phyloP scores from a whole-genome alignment of 2,113 vertebrate genomes.

The Nerophis lumbriciformis region DNA sequence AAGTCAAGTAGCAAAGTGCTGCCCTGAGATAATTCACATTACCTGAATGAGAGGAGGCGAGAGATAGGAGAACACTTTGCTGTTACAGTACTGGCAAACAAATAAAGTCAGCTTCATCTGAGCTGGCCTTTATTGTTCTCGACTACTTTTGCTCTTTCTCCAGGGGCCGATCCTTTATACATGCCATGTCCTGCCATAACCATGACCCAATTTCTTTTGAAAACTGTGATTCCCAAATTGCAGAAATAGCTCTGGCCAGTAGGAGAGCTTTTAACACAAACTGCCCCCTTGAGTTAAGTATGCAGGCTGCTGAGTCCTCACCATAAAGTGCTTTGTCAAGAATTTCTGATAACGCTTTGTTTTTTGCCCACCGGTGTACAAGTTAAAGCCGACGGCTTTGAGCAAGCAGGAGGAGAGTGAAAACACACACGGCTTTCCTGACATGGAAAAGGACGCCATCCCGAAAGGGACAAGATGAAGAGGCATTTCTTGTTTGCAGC shows the following conservation, averaged over 20 bases:
- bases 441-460: slow-evolving; percentile 16
- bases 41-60: slow-evolving; percentile 20
- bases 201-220: slow-evolving; percentile 65
- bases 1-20: neutral
- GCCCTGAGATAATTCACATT: slow-evolving; percentile 10
- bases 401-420: slow-evolving; percentile 7
- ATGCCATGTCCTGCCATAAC: slow-evolving; percentile 56
- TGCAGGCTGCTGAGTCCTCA: slow-evolving; percentile 51
- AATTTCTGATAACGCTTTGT: slow-evolving; percentile 45
- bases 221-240: slow-evolving; percentile 57
- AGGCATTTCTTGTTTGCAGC: slow-evolving; percentile 2
- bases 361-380: slow-evolving; percentile 44
- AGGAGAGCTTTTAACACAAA: slow-evolving; percentile 62
- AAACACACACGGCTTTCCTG: slow-evolving; percentile 20
- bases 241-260: slow-evolving; percentile 42
- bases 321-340: slow-evolving; percentile 64
- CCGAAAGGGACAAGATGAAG: slow-evolving; percentile 8
- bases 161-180: slow-evolving; percentile 53
- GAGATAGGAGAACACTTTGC: slow-evolving; percentile 33
- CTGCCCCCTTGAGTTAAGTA: slow-evolving; percentile 64
- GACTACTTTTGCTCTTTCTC: slow-evolving; percentile 43
- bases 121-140: slow-evolving; percentile 45
- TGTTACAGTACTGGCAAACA: slow-evolving; percentile 43
- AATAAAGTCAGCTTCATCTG: slow-evolving; percentile 32
- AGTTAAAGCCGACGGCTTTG: slow-evolving; percentile 23